Conservation (phyloP, 2,797 vertebrate species). For the Acipenser oxyrinchus region DNA sequence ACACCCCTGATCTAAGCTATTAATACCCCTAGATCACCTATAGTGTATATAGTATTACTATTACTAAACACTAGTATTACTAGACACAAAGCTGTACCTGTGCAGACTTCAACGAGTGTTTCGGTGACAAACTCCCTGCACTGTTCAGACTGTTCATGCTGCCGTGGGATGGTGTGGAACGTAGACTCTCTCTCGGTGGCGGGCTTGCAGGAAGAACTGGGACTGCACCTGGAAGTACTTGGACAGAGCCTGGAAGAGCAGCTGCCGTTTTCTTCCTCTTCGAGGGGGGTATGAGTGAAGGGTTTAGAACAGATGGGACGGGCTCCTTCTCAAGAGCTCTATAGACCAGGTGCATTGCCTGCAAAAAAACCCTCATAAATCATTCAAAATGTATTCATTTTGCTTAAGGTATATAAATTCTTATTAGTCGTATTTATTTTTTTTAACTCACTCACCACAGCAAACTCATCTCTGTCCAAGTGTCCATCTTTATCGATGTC, state of each 20-base stretch:
- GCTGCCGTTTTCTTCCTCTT: constrained; percentile 82
- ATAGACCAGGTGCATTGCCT: constrained; percentile 98
- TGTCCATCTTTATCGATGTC: constrained; percentile 98
- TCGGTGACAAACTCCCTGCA: constrained; percentile 86
- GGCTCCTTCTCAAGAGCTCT: constrained; percentile 94
- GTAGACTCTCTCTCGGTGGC: constrained; percentile 81
- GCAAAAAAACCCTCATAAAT: constrained; percentile 5
- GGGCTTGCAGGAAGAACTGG: constrained; percentile 84
- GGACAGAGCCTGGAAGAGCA: constrained; percentile 60
- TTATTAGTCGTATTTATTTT: too few relatives aligned
- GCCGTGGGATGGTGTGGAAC: constrained; percentile 88
- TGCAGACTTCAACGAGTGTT: constrained; percentile 76
- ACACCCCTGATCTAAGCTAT: too few relatives aligned
- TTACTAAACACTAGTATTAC: too few relatives aligned
- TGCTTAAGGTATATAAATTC: too few relatives aligned
- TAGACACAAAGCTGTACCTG: constrained; percentile 54
- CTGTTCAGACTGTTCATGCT: constrained; percentile 93
- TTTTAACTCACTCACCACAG: constrained; percentile 69
- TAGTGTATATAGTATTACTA: too few relatives aligned
- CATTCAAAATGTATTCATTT: too few relatives aligned
- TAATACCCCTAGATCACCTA: too few relatives aligned
- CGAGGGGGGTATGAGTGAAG: constrained; percentile 78
- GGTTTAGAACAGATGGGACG: constrained; percentile 76
- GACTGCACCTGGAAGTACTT: constrained; percentile 62
- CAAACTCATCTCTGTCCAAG: constrained; percentile 91